These are phyloP conservation scores for Percopsis transmontana DNA, from an alignment of 2,113 vertebrate species.

Conservation along the genomic window DNA sequence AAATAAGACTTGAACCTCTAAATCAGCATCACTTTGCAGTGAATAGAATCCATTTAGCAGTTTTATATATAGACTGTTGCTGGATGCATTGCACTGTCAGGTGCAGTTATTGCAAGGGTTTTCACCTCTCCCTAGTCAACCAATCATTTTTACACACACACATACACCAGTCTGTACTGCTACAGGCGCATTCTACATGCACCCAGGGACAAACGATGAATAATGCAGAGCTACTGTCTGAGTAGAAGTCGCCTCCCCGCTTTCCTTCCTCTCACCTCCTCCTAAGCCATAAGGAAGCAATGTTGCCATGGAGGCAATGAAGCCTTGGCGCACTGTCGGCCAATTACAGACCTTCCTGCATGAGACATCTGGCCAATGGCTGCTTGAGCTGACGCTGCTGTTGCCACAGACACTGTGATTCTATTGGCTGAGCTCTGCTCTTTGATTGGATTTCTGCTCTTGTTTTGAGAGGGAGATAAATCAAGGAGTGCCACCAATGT, in stretches of 20 bases:
- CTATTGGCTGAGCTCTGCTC: constrained; percentile 65
- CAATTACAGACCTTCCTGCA: constrained; percentile 58
- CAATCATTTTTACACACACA: constrained; percentile 48
- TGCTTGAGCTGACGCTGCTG: constrained; percentile 49
- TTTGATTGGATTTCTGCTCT: constrained; percentile 75
- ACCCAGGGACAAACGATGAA: constrained; percentile 73
- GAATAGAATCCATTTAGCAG: constrained; percentile 23
- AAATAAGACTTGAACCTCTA: constrained; percentile 2
- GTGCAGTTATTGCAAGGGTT: constrained; percentile 71
- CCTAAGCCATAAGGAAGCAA: constrained; percentile 75
- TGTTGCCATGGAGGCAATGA: constrained; percentile 78
- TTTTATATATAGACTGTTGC: constrained; percentile 67
- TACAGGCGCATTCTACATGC: constrained; percentile 46
- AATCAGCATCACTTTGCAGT: background rate
- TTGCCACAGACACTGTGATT: constrained; percentile 59
- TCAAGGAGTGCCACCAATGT: constrained; percentile 69
- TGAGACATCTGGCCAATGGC: constrained; percentile 58
- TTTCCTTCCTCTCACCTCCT: constrained; percentile 65
- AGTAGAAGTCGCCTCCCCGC: constrained; percentile 69
- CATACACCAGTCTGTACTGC: constrained; percentile 53
- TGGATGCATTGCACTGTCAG: constrained; percentile 58
- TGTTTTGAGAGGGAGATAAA: constrained; percentile 62
- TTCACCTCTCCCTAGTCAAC: constrained; percentile 51
- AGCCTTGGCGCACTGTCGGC: constrained; percentile 50
- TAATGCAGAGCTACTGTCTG: constrained; percentile 74